Conservation (phyloP, 2,888 invertebrate genomes). For the Podotricha telesiphe region DNA sequence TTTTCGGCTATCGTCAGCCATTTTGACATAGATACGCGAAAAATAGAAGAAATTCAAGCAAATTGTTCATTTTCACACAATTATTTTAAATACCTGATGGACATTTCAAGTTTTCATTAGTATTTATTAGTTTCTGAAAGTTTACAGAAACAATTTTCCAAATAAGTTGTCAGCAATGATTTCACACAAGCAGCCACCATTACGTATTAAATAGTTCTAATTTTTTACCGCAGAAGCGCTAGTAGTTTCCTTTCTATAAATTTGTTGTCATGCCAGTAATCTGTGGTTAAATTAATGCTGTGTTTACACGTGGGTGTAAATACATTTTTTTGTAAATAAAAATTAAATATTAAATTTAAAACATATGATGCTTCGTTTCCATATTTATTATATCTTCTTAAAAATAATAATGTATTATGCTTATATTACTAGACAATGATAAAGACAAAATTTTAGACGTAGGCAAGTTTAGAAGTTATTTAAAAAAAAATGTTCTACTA, state of each 20-base stretch:
- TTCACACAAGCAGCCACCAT: constrained; percentile 76
- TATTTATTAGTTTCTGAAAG: constrained; percentile 64
- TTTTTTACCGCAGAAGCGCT: constrained; percentile 31
- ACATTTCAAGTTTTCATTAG: constrained; percentile 46
- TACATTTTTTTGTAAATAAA: background rate
- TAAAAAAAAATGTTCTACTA: too few species aligned
- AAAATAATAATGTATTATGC: too few species aligned
- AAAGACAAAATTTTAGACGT: too few species aligned
- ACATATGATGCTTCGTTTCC: too few species aligned
- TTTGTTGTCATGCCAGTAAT: constrained; percentile 12
- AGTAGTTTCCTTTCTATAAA: constrained; percentile 21
- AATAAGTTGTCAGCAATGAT: constrained; percentile 82
- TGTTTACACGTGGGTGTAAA: background rate
- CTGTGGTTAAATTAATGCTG: background rate
- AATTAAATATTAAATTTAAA: too few species aligned
- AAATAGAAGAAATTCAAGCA: constrained; percentile 11
- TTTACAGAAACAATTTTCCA: constrained; percentile 63
- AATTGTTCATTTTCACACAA: constrained; percentile 4
- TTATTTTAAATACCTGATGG: constrained; percentile 54
- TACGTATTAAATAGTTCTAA: constrained; percentile 55
- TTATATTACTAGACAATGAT: too few species aligned
- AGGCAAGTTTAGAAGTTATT: too few species aligned
- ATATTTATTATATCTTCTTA: too few species aligned
- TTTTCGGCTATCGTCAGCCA: constrained; percentile 41
- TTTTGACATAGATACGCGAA: constrained; percentile 39